A percentile compares a stretch with the other conserved stretches of the same genome.
phyloP scores from a whole-genome alignment of 2,888 invertebrate genomes.

The Drosophila fungiperda region DNA sequence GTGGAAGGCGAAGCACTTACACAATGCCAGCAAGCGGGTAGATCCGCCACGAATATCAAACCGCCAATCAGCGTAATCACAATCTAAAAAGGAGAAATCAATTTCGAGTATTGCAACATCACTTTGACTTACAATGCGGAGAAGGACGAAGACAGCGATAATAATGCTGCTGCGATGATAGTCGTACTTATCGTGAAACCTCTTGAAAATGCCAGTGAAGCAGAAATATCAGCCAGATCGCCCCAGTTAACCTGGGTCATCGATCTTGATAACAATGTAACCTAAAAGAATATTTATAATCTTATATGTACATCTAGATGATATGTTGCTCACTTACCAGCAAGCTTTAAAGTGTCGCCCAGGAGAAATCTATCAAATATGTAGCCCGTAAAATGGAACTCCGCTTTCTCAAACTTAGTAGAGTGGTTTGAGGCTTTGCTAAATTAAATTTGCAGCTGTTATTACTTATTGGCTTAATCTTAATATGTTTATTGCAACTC shows the following conservation, averaged over 20 bases:
- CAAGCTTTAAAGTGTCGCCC: conserved; percentile 42
- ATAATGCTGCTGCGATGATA: conserved; percentile 38
- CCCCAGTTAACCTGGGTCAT: no score
- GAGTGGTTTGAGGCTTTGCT: conserved; percentile 9
- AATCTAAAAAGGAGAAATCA: conserved; percentile 33
- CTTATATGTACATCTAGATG: background rate
- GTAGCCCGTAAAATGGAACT: conserved; percentile 44
- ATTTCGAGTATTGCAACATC: background rate
- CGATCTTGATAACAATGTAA: no score
- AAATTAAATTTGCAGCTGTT: conserved; percentile 8
- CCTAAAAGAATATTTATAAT: background rate
- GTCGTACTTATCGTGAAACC: conserved; percentile 52
- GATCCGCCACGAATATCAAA: conserved; percentile 86
- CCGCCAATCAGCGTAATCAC: conserved; percentile 35
- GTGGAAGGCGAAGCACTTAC: conserved; percentile 39
- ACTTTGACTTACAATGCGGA: conserved; percentile 45
- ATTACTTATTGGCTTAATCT: conserved; percentile 27
- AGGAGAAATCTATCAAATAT: conserved; percentile 39
- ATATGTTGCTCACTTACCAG: conserved; percentile 41
- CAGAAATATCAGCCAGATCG: no score
- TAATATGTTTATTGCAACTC: conserved; percentile 7
- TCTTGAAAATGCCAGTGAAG: conserved; percentile 51
- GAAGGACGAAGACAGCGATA: conserved; percentile 23
- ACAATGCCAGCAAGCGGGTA: conserved; percentile 89
- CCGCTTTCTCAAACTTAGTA: conserved; percentile 30